Conservation (phyloP, 2,888 invertebrate genomes). For the Corbicula japonica region DNA sequence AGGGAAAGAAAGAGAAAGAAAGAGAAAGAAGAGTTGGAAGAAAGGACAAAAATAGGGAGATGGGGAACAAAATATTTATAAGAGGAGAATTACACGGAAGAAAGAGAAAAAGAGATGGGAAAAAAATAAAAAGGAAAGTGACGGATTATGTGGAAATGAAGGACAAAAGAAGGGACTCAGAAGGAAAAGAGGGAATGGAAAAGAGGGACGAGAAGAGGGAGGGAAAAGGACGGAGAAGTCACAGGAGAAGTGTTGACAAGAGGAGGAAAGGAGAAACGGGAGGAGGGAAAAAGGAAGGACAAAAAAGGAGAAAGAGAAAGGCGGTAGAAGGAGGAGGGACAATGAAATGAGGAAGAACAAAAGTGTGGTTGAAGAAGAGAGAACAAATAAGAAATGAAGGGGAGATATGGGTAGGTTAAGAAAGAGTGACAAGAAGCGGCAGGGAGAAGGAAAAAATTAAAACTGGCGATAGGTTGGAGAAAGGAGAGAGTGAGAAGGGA, state of each 20-base stretch:
- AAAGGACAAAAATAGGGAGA: no score
- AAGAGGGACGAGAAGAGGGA: not conserved
- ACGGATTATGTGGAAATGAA: no score
- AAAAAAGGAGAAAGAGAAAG: not conserved
- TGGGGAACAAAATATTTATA: no score
- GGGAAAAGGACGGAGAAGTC: not conserved
- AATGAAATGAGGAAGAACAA: not conserved
- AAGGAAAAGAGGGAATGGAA: no score
- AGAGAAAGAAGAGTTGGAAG: no score
- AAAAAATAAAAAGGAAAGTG: no score
- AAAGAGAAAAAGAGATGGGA: no score
- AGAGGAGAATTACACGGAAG: no score
- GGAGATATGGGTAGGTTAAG: not conserved
- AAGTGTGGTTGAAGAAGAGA: not conserved
- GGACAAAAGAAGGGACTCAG: no score
- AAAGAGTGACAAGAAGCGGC: not conserved
- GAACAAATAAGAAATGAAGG: not conserved
- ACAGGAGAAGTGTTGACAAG: no score
- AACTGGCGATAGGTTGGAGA: not conserved
- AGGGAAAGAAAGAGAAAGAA: no score
- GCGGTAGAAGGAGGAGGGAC: not conserved
- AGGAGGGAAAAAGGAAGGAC: no score
- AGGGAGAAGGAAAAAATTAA: not conserved
- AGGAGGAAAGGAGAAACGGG: not conserved
- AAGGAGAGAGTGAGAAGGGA: not conserved